Percentiles rank a stretch among this genome's conserved stretches.
phyloP scores from a whole-genome alignment of 2,888 invertebrate species.

The Drosophila mimica region DNA sequence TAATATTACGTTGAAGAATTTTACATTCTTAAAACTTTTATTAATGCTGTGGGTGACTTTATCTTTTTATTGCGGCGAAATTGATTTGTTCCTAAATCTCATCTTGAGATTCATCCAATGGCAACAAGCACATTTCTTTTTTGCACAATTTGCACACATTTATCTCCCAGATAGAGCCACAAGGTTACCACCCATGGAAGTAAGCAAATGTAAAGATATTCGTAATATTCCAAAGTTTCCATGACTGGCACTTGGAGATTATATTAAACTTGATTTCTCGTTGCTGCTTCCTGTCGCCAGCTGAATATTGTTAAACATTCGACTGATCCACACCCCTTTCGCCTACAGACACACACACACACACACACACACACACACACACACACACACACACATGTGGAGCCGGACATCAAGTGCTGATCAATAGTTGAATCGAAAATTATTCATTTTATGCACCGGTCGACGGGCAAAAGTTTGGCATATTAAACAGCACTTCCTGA shows the following conservation, averaged over 20 bases:
- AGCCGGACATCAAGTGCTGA: conserved; percentile 44
- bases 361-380: neutral
- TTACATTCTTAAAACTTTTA: neutral
- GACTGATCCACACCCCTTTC: conserved; percentile 8
- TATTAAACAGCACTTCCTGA: conserved; percentile 59
- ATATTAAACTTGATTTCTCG: conserved; percentile 54
- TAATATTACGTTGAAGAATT: neutral
- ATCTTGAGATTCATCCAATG: neutral
- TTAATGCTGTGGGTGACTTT: neutral
- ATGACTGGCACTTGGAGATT: conserved; percentile 44
- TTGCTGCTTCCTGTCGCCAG: conserved; percentile 51
- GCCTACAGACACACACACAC: neutral
- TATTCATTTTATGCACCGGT: conserved; percentile 68
- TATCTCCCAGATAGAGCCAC: conserved; percentile 7
- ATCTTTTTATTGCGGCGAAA: neutral
- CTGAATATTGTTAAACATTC: conserved; percentile 54
- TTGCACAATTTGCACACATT: neutral
- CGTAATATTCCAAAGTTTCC: conserved; percentile 45
- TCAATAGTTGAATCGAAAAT: conserved; percentile 53
- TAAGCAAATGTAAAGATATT: conserved; percentile 38
- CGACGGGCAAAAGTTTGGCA: conserved; percentile 33
- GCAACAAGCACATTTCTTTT: conserved; percentile 1
- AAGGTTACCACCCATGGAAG: conserved; percentile 28
- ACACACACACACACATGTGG: neutral
- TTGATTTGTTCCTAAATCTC: neutral